These are phyloP conservation scores for Upupa epops DNA, from an alignment of 2,113 vertebrate genomes.

Conservation along the genomic window DNA sequence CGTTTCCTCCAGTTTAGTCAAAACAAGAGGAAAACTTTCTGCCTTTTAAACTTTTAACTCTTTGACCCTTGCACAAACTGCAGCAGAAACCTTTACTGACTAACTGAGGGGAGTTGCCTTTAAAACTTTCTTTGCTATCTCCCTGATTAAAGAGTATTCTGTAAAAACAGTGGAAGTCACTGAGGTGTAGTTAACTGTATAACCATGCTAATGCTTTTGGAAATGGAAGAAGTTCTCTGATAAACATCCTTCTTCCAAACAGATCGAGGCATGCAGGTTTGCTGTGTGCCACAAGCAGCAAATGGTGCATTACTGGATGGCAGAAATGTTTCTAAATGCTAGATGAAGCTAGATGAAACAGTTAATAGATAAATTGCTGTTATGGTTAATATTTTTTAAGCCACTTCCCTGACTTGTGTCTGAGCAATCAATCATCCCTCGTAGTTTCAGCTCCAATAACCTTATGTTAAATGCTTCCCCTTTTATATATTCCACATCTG, in stretches of 20 bases:
- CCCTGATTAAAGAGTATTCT: constrained; percentile 43
- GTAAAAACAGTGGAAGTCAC: constrained; percentile 44
- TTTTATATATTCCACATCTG: neutral
- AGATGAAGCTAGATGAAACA: neutral
- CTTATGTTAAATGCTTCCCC: neutral
- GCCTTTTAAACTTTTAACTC: constrained; percentile 45
- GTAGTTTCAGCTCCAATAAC: constrained; percentile 37
- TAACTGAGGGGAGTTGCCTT: constrained; percentile 5
- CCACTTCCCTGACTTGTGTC: constrained; percentile 3
- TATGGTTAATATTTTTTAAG: constrained; percentile 62
- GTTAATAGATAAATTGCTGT: constrained; percentile 47
- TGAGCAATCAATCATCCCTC: constrained; percentile 3
- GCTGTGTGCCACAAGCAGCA: neutral
- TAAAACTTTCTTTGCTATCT: constrained; percentile 42
- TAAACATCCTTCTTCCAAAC: constrained; percentile 23
- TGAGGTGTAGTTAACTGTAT: constrained; percentile 31
- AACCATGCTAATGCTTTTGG: neutral
- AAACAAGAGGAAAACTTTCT: constrained; percentile 55
- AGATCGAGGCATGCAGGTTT: neutral
- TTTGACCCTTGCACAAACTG: constrained; percentile 29
- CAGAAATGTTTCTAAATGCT: constrained; percentile 32
- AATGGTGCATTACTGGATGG: neutral
- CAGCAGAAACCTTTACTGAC: constrained; percentile 10
- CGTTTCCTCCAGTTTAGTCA: constrained; percentile 13
- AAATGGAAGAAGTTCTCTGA: constrained; percentile 32